phyloP scores from a whole-genome alignment of 2,113 vertebrate genomes.

The Laticauda laticaudata region DNA sequence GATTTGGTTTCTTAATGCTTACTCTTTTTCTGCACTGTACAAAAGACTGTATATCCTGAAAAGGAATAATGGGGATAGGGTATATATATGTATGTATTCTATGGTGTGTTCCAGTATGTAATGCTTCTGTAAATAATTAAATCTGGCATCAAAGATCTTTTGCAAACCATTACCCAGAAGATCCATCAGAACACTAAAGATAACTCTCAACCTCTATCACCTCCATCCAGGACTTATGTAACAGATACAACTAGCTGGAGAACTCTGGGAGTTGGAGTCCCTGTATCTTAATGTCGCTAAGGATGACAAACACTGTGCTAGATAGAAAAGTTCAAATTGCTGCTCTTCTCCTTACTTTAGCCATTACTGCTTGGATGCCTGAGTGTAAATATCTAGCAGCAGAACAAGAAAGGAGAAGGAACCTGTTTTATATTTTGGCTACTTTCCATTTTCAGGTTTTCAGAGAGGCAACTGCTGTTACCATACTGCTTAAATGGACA shows the following conservation, averaged over 20 bases:
- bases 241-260: not conserved
- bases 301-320: not conserved
- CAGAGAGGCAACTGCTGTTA: not conserved
- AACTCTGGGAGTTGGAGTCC: not conserved
- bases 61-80: not conserved
- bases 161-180: not conserved
- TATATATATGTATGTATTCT: not conserved
- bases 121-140: not conserved
- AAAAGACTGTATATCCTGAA: not conserved
- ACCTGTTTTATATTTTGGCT: too few relatives aligned
- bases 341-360: not conserved
- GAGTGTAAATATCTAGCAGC: not conserved
- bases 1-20: not conserved
- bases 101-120: not conserved
- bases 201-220: not conserved
- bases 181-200: not conserved
- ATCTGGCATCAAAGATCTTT: not conserved
- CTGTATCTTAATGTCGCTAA: not conserved
- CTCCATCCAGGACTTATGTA: not conserved
- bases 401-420: not conserved
- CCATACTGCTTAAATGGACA: not conserved
- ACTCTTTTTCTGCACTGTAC: not conserved
- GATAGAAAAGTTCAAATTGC: not conserved
- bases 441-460: too few relatives aligned
- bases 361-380: not conserved